These are phyloP conservation scores for Beaufortia kweichowensis DNA, from an alignment of 2,113 vertebrate species.

Conservation along the genomic window DNA sequence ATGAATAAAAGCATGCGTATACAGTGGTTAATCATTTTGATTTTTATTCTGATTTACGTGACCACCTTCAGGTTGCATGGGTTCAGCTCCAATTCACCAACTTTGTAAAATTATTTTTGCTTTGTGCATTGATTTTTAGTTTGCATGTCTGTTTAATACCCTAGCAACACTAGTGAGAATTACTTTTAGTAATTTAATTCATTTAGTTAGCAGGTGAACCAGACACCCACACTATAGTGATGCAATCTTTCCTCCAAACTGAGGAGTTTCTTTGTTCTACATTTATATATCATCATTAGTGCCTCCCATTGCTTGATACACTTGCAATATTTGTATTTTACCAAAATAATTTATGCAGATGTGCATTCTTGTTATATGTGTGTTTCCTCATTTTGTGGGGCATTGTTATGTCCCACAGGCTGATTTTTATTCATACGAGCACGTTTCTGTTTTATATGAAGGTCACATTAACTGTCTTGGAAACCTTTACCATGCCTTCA, in stretches of 20 bases:
- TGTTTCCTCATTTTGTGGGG: too few species aligned
- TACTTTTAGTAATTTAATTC: too few species aligned
- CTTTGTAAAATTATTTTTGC: neutral
- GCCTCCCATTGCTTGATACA: neutral
- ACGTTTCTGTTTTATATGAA: too few species aligned
- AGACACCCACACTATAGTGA: too few species aligned
- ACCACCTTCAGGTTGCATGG: neutral
- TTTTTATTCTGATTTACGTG: neutral
- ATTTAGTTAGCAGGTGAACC: constrained; percentile 5
- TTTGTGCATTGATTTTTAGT: constrained; percentile 11
- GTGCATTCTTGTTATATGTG: too few species aligned
- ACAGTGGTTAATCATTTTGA: neutral
- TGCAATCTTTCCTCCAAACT: constrained; percentile 2
- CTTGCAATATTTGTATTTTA: constrained; percentile 2
- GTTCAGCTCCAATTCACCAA: neutral
- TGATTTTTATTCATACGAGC: too few species aligned
- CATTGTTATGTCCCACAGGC: too few species aligned
- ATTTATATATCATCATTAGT: constrained; percentile 9
- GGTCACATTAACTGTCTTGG: too few species aligned
- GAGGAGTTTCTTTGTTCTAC: constrained; percentile 6
- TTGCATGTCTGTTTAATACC: constrained; percentile 3
- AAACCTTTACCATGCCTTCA: too few species aligned
- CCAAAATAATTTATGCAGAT: too few species aligned
- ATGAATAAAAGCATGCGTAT: too few species aligned
- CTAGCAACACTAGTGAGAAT: neutral